A percentile compares a stretch with the other conserved stretches of the same genome.
Evolutionary conservation across 2,113 vertebrate species (phyloP).

Genomic region (Gallinago media): DNA sequence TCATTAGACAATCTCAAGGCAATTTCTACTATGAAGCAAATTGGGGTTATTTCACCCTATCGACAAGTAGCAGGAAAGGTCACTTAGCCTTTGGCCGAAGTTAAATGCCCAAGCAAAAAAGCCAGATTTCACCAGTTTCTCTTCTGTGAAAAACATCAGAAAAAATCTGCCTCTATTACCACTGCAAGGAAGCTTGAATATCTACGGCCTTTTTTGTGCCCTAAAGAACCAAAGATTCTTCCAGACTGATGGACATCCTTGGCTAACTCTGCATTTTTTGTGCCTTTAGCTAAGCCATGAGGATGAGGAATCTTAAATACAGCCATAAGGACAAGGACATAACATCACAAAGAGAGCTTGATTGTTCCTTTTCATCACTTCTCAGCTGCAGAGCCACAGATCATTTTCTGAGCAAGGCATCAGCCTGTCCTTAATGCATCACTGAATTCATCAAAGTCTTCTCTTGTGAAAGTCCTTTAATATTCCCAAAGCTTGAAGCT

Average conservation of each 20-base stretch:
- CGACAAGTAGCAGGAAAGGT: conserved; percentile 32
- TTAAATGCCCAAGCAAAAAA: conserved; percentile 21
- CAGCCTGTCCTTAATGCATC: not conserved
- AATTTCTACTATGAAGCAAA: conserved; percentile 49
- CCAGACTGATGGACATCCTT: not conserved
- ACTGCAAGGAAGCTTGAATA: not conserved
- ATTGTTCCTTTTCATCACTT: conserved; percentile 13
- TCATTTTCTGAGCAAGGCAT: conserved; percentile 17
- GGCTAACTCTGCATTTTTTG: not conserved
- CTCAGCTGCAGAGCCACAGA: not conserved
- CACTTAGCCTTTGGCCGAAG: conserved; percentile 45
- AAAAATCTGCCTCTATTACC: not conserved
- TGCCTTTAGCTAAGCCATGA: not conserved
- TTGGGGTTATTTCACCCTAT: conserved; percentile 46
- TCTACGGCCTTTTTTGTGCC: not conserved
- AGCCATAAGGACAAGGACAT: not conserved
- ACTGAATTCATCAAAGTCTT: conserved; percentile 27
- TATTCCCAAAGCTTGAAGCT: not conserved
- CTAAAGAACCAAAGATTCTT: not conserved
- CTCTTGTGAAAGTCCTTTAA: not conserved
- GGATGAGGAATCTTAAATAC: not conserved
- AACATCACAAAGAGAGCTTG: not conserved
- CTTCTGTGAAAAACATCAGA: not conserved
- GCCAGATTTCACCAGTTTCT: not conserved
- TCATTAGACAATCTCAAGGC: conserved; percentile 64